A percentile compares a stretch with the other conserved stretches of the same genome.
phyloP scores from a whole-genome alignment of 2,797 vertebrate genomes.

The Neostethus bicornis region DNA sequence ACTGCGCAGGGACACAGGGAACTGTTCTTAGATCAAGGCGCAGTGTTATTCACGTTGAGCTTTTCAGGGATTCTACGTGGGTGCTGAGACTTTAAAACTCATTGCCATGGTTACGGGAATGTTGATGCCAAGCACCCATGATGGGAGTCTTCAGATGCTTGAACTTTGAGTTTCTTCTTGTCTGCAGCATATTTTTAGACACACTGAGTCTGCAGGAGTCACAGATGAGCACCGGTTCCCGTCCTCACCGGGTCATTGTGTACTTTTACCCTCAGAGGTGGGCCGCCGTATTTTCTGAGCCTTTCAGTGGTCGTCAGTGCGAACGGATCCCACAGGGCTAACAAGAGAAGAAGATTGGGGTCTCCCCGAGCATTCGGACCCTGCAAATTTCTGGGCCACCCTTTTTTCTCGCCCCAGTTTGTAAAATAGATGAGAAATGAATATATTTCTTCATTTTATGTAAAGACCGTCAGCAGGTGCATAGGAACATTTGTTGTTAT shows the following conservation, averaged over 20 bases:
- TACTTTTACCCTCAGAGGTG: slow-evolving; percentile 33
- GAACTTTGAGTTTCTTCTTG: slow-evolving; percentile 34
- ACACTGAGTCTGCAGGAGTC: slow-evolving; percentile 29
- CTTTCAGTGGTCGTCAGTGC: slow-evolving; percentile 41
- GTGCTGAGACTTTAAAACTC: slow-evolving; percentile 66
- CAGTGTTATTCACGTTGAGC: slow-evolving; percentile 29
- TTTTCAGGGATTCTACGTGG: slow-evolving; percentile 53
- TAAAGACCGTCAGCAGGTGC: slow-evolving; percentile 79
- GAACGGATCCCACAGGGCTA: slow-evolving; percentile 55
- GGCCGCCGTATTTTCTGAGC: slow-evolving; percentile 36
- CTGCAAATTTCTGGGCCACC: slow-evolving; percentile 46
- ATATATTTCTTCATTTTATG: slow-evolving; percentile 85
- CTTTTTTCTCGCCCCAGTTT: slow-evolving; percentile 66
- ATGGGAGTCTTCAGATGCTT: slow-evolving; percentile 42
- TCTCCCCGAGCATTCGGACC: slow-evolving; percentile 54
- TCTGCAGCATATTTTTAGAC: slow-evolving; percentile 51
- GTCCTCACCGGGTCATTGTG: slow-evolving; percentile 59
- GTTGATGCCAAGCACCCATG: slow-evolving; percentile 34
- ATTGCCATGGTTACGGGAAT: slow-evolving; percentile 42
- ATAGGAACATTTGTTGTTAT: slow-evolving; percentile 81
- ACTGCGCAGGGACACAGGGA: slow-evolving; percentile 37
- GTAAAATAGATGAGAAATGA: slow-evolving; percentile 73
- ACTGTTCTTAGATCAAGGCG: slow-evolving; percentile 47
- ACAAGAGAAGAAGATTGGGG: slow-evolving; percentile 59
- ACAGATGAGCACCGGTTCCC: slow-evolving; percentile 30